A percentile compares a stretch with the other conserved stretches of the same genome.
phyloP scores from a whole-genome alignment of 37 sponge, comb jelly and placozoan genomes.

The Spongilla lacustris region DNA sequence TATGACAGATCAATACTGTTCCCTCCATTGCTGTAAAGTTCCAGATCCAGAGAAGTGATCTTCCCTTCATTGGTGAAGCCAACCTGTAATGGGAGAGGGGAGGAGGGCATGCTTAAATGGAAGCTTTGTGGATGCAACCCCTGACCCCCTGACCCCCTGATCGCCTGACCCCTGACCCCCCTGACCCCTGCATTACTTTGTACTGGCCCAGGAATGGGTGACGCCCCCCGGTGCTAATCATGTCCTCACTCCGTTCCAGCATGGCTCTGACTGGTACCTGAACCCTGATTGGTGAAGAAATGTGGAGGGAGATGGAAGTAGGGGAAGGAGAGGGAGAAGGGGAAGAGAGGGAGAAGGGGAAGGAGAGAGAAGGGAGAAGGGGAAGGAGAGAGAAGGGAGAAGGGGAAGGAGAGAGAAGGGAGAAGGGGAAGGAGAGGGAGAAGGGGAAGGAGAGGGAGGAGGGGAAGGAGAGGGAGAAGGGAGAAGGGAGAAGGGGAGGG shows the following conservation, averaged over 20 bases:
- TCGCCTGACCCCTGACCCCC: no score
- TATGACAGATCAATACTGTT: constrained; percentile 64
- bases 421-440: no score
- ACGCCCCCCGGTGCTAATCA: constrained; percentile 76
- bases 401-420: no score
- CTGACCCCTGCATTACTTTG: constrained; percentile 63
- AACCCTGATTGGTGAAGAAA: no score
- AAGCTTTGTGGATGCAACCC: not conserved
- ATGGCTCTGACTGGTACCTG: constrained; percentile 66
- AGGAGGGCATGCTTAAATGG: not conserved
- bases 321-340: no score
- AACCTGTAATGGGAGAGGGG: constrained; percentile 44
- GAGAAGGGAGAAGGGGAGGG: no score
- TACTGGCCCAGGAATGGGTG: constrained; percentile 86
- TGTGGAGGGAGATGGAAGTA: not conserved
- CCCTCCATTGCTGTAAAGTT: constrained; percentile 82
- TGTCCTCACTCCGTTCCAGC: constrained; percentile 90
- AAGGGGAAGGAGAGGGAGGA: no score
- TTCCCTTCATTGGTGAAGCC: constrained; percentile 76
- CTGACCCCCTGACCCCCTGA: no score
- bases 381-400: no score
- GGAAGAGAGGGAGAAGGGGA: no score
- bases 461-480: no score
- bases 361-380: no score
- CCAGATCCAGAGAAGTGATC: constrained; percentile 56